phyloP scores from a whole-genome alignment of 2,888 invertebrate genomes.

The Morpho achilles region DNA sequence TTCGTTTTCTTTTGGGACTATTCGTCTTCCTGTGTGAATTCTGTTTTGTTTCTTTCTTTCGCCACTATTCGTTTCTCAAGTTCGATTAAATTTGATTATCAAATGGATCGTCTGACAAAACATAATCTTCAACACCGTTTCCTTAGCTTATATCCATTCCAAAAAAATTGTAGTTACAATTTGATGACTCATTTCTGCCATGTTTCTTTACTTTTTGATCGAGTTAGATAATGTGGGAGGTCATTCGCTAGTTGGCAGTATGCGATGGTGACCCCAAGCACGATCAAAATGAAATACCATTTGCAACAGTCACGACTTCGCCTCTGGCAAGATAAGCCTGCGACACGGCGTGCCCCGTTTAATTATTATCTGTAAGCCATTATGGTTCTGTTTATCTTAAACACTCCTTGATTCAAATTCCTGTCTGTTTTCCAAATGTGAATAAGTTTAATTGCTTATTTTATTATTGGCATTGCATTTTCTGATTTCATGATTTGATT shows the following conservation, averaged over 20 bases:
- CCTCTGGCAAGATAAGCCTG: slow-evolving; percentile 9
- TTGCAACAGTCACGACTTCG: slow-evolving; percentile 57
- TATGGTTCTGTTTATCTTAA: slow-evolving; percentile 1
- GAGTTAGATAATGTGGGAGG: slow-evolving; percentile 68
- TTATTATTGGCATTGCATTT: too few relatives aligned
- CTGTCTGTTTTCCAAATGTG: too few relatives aligned
- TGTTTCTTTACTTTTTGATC: slow-evolving; percentile 43
- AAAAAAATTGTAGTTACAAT: neutral
- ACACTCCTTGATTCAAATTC: neutral
- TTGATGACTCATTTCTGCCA: slow-evolving; percentile 3
- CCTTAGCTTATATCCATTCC: neutral
- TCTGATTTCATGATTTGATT: too few relatives aligned
- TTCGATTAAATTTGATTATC: too few relatives aligned
- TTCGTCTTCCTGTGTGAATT: too few relatives aligned
- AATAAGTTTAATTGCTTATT: too few relatives aligned
- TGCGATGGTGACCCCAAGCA: slow-evolving; percentile 53
- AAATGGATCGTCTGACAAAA: too few relatives aligned
- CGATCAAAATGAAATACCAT: slow-evolving; percentile 53
- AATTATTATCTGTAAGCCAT: slow-evolving; percentile 18
- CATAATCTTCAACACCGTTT: too few relatives aligned
- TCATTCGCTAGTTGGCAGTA: slow-evolving; percentile 57
- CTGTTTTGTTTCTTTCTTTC: too few relatives aligned
- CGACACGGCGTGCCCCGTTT: slow-evolving; percentile 15
- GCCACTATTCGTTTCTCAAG: too few relatives aligned
- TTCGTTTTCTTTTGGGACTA: too few relatives aligned